Evolutionary conservation across 2,888 invertebrate species (phyloP).

Genomic region (Calameuta idolon): DNA sequence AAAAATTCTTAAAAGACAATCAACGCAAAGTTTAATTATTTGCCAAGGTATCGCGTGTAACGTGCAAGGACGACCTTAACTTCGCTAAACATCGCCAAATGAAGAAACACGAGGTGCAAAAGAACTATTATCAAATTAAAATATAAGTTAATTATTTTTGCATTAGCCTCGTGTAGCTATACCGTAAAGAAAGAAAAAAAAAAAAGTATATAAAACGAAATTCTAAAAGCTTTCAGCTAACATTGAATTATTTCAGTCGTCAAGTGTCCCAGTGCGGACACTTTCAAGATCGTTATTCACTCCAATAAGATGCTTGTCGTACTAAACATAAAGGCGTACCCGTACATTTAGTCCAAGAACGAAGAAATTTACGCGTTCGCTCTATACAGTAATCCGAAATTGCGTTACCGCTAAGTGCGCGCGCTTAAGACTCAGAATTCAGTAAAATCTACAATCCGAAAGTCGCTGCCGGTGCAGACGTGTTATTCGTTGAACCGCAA

Average conservation of each 20-base stretch:
- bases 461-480: neutral
- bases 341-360: neutral
- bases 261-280: constrained; percentile 21
- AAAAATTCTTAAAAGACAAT: too few relatives aligned
- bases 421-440: neutral
- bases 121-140: constrained; percentile 37
- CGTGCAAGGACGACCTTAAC: constrained; percentile 1
- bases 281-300: constrained; percentile 19
- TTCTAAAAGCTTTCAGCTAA: constrained; percentile 55
- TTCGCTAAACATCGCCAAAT: constrained; percentile 9
- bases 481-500: neutral
- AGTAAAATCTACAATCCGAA: neutral
- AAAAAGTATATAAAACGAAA: constrained; percentile 43
- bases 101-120: neutral
- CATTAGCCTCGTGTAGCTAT: constrained; percentile 53
- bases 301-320: neutral
- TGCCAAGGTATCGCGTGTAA: neutral
- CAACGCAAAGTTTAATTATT: neutral
- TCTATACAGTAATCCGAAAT: too few relatives aligned
- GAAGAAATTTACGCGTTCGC: neutral
- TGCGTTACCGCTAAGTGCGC: neutral
- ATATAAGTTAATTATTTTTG: constrained; percentile 54
- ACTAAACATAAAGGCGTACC: too few relatives aligned
- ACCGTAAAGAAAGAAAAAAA: constrained; percentile 25
- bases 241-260: constrained; percentile 43